Evolutionary conservation across 2,888 invertebrate genomes (phyloP), one percentile per base, ranked within the genome.

Genomic region (Chrysopilus asiliformis): DNA sequence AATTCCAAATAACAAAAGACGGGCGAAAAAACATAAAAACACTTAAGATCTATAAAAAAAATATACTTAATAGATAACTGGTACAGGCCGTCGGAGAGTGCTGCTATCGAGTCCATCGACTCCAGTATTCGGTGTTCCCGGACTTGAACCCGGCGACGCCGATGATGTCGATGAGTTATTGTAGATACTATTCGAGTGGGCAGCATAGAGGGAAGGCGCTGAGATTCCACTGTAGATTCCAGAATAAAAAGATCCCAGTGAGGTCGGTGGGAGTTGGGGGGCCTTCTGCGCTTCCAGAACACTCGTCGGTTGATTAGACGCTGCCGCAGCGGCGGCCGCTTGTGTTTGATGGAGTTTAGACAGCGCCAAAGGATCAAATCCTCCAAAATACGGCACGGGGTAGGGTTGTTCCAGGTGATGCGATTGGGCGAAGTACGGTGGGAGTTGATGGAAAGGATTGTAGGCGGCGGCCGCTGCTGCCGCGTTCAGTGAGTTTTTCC

Each of bases 381-480:
- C 59, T 3, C 63, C 57, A 42, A 63, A 63, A 41, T 64, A 64
- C 24, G 63, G 63, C 41, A 63, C 58, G 19, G 62, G 56, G 40
- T 64, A 64, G n/a, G 60, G 55, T 71, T 79, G 47, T 67, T 74
- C 60, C 70, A 72, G 57, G 70, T 72, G 58, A 72, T 78, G 73
- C 32, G 83, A 76, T 17, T 81, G 78, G 32, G 80, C 79, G 59
- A 84, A 84, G 60, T 84, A 84, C 4, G 68, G 65, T 2, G 79
- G 74, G 57, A 82, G 67, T 16, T 75, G 76, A 56, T 78, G 78
- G 41, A 74, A 68, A 34, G 77, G 62, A 32, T 71, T 71, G 40
- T 76, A 76, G 0, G 71, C 62, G 1, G 70, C 44, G 72, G 72
- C 46, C 68, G 58, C 45, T 72, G 73, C 49, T 10, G 51, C 51